Conservation (phyloP, 1,140 invertebrate genomes). For the Diplogasteroides magnus region DNA sequence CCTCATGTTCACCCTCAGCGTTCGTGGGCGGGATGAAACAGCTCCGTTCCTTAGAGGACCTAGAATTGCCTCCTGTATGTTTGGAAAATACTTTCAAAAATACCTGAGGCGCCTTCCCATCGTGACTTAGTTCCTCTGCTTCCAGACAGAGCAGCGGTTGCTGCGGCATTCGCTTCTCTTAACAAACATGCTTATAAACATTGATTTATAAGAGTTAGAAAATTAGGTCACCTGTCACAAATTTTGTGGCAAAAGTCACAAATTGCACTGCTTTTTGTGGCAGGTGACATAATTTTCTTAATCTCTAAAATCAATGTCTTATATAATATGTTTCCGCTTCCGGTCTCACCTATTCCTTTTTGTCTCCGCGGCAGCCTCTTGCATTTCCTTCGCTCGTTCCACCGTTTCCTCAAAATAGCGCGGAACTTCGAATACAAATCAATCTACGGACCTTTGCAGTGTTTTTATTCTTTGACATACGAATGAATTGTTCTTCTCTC, state of each 20-base stretch:
- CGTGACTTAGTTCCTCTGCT: slow-evolving; percentile 17
- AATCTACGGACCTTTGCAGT: slow-evolving; percentile 19
- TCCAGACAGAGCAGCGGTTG: slow-evolving; percentile 31
- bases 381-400: slow-evolving; percentile 24
- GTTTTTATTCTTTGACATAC: slow-evolving; percentile 34
- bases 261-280: no score
- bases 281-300: no score
- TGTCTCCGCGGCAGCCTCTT: slow-evolving; percentile 30
- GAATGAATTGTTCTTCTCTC: slow-evolving; percentile 27
- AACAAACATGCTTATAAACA: no score
- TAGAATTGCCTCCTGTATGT: no score
- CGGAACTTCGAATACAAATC: not conserved
- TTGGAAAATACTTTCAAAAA: no score
- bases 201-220: no score
- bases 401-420: slow-evolving; percentile 9
- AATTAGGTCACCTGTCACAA: no score
- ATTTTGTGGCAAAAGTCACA: no score
- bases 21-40: slow-evolving; percentile 3
- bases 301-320: no score
- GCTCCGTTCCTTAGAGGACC: no score
- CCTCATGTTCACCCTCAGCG: slow-evolving; percentile 19
- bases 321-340: no score
- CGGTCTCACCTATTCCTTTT: slow-evolving; percentile 36
- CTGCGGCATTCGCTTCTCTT: slow-evolving; percentile 38
- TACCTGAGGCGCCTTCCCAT: not conserved